Conservation (phyloP, 2,888 invertebrate genomes). For the Drosophila atripex region DNA sequence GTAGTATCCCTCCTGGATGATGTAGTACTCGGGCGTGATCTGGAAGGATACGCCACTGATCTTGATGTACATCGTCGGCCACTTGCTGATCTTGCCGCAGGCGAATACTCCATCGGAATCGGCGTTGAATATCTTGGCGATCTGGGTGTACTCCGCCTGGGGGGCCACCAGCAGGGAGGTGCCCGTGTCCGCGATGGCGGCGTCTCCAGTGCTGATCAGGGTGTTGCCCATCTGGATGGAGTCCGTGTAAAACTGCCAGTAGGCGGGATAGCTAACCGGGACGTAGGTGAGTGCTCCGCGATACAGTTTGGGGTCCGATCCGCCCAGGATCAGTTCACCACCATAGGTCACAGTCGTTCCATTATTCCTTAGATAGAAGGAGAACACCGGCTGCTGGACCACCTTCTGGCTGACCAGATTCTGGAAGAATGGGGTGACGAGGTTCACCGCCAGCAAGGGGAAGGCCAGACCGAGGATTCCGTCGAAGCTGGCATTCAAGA, state of each 20-base stretch:
- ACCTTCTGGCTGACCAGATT: constrained; percentile 92
- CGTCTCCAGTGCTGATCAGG: constrained; percentile 85
- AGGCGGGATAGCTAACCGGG: constrained; percentile 91
- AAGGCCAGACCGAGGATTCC: constrained; percentile 98
- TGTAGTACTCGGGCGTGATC: constrained; percentile 91
- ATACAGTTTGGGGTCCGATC: constrained; percentile 95
- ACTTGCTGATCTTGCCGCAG: constrained; percentile 89
- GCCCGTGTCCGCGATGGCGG: constrained; percentile 96
- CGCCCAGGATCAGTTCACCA: constrained; percentile 95
- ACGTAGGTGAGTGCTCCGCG: constrained; percentile 87
- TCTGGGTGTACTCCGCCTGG: constrained; percentile 20
- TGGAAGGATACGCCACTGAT: constrained; percentile 90
- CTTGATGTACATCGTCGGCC: constrained; percentile 91
- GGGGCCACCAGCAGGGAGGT: constrained; percentile 94
- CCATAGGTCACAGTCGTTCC: constrained; percentile 71
- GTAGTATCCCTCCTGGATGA: constrained; percentile 83
- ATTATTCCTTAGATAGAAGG: constrained; percentile 93
- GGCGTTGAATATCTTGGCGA: constrained; percentile 34
- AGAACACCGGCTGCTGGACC: constrained; percentile 90
- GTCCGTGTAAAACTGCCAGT: constrained; percentile 98
- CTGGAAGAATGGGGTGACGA: constrained; percentile 94
- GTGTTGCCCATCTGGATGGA: constrained; percentile 85
- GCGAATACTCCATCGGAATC: constrained; percentile 85
- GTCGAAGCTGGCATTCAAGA: constrained; percentile 98
- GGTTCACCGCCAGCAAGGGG: constrained; percentile 92